Evolutionary conservation across 2,888 invertebrate species (phyloP), one percentile per base, ranked within the genome.

Genomic region (Tillus elongatus): DNA sequence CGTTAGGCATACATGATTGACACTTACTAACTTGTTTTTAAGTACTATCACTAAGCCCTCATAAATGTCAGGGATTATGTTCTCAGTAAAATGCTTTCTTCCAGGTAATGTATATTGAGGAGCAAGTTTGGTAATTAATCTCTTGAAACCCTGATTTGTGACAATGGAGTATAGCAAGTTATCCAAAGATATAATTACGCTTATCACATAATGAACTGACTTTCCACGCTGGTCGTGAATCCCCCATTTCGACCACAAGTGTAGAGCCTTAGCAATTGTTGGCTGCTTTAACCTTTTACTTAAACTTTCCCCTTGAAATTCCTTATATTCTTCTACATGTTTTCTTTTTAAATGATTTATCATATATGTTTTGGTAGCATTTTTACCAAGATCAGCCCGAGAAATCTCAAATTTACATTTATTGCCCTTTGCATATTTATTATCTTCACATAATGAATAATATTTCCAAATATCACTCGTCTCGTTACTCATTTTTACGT

Each of bases 131-230:
- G 26, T 14, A 11, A 34, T 27, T 11, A 34, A 34, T 27, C 27
- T 24, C 14, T 27, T 24, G 26, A 34, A 34, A 14, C 34, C 34
- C 15, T 13, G 15, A 15, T 33, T 33, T 33, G 19, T 26, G 33
- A 33, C 33, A 19, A 33, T 33, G 2, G 24, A 33, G 15, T 16
- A 33, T 33, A 24, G 34, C 13, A 34, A 27, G 13, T 27, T 34
- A 27, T 34, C 26, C 27, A 34, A 27, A 34, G 34, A 24, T 10
- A 33, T 33, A 14, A 33, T 33, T 33, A 15, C 33, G 15, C 33
- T 16, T 24, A 34, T 27, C 12, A 13, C 26, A 34, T 27, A 13
- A 13, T 34, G 34, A 14, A 34, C 26, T 11, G 26, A 19, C 14
- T 12, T 19, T 19, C 19, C 15, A 11, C 33, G 19, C 15, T 26